Evolutionary conservation across 2,888 invertebrate genomes (phyloP).

Genomic region (Pomacea canaliculata): DNA sequence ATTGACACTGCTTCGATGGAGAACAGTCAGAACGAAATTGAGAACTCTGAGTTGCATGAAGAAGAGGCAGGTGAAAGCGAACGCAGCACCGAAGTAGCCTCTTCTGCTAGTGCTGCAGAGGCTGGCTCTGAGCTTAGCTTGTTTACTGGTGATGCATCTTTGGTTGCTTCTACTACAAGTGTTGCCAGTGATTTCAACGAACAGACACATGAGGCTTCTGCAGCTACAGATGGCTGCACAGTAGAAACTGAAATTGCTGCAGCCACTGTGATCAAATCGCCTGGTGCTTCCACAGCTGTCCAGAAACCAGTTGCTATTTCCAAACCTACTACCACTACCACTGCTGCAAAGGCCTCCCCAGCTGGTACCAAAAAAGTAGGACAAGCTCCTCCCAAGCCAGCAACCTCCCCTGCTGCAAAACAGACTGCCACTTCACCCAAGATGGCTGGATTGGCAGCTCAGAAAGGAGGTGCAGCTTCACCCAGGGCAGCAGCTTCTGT

Average conservation of each 20-base stretch:
- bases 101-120: not conserved
- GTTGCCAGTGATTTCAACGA: too few species aligned
- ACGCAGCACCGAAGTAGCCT: not conserved
- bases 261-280: not conserved
- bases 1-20: not conserved
- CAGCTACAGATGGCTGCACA: not conserved
- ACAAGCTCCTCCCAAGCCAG: constrained; percentile 33
- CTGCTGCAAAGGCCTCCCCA: constrained; percentile 3
- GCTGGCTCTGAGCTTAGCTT: not conserved
- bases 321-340: not conserved
- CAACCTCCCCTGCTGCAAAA: not conserved
- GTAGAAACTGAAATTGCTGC: not conserved
- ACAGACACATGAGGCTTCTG: too few species aligned
- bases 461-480: constrained; percentile 7
- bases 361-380: constrained; percentile 19
- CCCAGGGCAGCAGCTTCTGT: constrained; percentile 23
- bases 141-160: too few species aligned
- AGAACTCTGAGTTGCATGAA: constrained; percentile 1
- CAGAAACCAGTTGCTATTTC: not conserved
- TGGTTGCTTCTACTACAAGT: too few species aligned
- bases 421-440: constrained; percentile 8
- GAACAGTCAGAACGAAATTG: not conserved
- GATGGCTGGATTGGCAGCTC: not conserved
- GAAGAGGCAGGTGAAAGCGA: constrained; percentile 2
- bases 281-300: not conserved